These are phyloP conservation scores for Macrosiphum euphorbiae DNA, from an alignment of 2,888 invertebrate genomes.

Conservation along the genomic window DNA sequence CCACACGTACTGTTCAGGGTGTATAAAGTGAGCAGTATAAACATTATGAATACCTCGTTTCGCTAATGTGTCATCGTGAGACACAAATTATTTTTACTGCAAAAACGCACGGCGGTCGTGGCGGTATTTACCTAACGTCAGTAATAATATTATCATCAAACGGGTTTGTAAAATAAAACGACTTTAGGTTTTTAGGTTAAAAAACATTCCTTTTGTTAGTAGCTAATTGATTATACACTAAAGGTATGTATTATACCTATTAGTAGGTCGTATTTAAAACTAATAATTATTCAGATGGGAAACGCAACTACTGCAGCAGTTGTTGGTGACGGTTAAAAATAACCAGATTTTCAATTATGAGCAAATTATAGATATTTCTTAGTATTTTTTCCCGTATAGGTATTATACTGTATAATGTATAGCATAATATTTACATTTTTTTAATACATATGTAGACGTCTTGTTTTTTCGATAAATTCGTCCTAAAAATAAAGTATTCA, in stretches of 20 bases:
- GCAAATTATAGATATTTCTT: background rate
- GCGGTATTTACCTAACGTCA: background rate
- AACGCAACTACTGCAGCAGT: background rate
- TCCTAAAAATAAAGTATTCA: background rate
- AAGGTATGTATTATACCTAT: background rate
- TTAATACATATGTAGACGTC: background rate
- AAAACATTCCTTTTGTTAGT: conserved; percentile 26
- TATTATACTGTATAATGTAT: background rate
- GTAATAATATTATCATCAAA: background rate
- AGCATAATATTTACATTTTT: background rate
- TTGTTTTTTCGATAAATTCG: background rate
- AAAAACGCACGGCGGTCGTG: background rate
- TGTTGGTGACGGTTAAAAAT: background rate
- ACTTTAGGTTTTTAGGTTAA: conserved; percentile 27
- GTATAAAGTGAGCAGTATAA: background rate
- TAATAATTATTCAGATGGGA: background rate
- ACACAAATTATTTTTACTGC: conserved; percentile 42
- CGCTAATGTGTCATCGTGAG: conserved; percentile 37
- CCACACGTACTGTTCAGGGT: background rate
- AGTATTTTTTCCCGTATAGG: background rate
- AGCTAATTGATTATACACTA: conserved; percentile 8
- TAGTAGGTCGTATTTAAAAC: background rate
- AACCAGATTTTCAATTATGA: conserved; percentile 10
- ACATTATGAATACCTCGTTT: conserved; percentile 30
- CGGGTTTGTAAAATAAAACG: conserved; percentile 32